Evolutionary conservation across 2,888 invertebrate genomes (phyloP), one percentile per base, ranked within the genome.

Genomic region (Esperia sulphurella): DNA sequence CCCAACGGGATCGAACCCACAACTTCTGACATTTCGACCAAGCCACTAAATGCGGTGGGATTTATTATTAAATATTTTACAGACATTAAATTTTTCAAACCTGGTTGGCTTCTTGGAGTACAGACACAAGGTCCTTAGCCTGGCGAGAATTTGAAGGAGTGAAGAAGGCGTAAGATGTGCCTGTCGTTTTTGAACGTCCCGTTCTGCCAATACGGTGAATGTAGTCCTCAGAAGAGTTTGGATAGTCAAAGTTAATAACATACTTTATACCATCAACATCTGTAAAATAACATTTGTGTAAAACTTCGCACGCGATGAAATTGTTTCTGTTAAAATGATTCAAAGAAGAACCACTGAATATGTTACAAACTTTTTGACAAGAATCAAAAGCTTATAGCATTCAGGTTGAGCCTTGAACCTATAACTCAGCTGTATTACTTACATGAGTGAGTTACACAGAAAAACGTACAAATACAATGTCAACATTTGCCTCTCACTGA

Each of bases 181-280:
- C 97, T 63, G 95, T 96, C 63, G 94, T 92, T 77, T 95, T 93
- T 40, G 95, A 95, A 46, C 98, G 93, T 46, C 97, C 98, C 39
- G 98, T 98, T 68, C 98, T 94, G 50, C 98, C 98, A 82, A 98
- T 98, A 56, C 98, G 94, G 86, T 98, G 98, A 70, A 98, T 96
- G 81, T 98, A 98, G 86, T 98, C 97, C 83, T 98, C 98, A 48
- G 97, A 96, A 52, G 96, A 97, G 83, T 96, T 96, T 49, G 98
- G 98, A 86, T 97, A 98, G 90, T 98, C 98, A 91, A 95, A 97
- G 91, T 98, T 98, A 79, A 98, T 96, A 60, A 98, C 98, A 90
- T 95, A 97, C 90, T 97, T 97, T 72, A 98, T 97, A 77, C 97
- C 97, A 81, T 97, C 97, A 75, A 98, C 97, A 93, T 98, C 97